Evolutionary conservation across 2,797 vertebrate genomes (phyloP).

Genomic region (Karalla daura): DNA sequence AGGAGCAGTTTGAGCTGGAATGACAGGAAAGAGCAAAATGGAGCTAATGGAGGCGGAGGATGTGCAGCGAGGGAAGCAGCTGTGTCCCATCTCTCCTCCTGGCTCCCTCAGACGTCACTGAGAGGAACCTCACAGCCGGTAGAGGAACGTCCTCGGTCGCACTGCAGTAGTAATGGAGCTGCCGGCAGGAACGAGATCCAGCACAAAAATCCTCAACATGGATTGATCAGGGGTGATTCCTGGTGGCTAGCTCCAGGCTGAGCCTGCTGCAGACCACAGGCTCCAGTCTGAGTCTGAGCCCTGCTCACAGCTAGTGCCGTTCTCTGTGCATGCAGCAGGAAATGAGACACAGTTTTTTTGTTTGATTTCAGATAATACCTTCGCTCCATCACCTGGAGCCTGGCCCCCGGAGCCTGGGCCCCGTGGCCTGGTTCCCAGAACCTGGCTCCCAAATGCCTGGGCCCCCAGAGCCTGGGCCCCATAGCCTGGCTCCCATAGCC

Average conservation of each 20-base stretch:
- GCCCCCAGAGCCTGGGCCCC: no score
- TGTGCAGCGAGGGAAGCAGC: constrained; percentile 68
- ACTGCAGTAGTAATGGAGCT: constrained; percentile 89
- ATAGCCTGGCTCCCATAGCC: no score
- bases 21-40: constrained; percentile 30
- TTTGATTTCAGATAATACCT: no score
- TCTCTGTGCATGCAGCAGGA: no score
- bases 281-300: no score
- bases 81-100: constrained; percentile 82
- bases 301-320: no score
- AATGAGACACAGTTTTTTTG: no score
- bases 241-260: constrained; percentile 78
- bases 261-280: constrained; percentile 45
- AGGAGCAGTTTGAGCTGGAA: constrained; percentile 43
- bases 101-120: constrained; percentile 48
- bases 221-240: constrained; percentile 87
- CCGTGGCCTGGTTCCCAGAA: no score
- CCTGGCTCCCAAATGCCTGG: no score
- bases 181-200: constrained; percentile 76
- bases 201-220: constrained; percentile 81
- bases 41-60: constrained; percentile 63
- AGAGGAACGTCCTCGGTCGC: constrained; percentile 81
- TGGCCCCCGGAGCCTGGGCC: no score
- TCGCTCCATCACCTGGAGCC: no score
- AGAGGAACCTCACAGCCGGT: constrained; percentile 72